Evolutionary conservation across 2,113 vertebrate genomes (phyloP).

Genomic region (Chaetops frenatus): DNA sequence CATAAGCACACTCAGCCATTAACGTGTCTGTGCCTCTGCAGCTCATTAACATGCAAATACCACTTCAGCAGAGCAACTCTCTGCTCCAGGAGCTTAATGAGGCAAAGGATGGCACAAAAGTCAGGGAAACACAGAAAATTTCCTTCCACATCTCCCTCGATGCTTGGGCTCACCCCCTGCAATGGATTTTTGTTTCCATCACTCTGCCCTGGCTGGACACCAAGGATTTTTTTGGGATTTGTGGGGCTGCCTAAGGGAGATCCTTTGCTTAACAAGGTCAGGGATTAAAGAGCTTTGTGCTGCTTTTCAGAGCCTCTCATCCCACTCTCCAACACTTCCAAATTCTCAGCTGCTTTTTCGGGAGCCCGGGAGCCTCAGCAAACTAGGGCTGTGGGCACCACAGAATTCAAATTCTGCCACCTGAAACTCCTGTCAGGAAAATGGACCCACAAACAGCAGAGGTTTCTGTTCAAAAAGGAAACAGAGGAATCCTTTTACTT

Average conservation of each 20-base stretch:
- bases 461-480: too few relatives aligned
- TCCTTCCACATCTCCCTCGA: neutral
- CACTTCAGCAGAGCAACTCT: neutral
- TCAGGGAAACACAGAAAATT: neutral
- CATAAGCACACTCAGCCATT: neutral
- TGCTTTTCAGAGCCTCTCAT: neutral
- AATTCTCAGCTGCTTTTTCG: too few relatives aligned
- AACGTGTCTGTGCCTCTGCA: neutral
- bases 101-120: neutral
- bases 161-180: neutral
- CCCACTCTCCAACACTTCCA: neutral
- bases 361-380: too few relatives aligned
- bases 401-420: too few relatives aligned
- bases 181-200: neutral
- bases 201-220: neutral
- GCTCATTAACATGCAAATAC: constrained; percentile 32
- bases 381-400: too few relatives aligned
- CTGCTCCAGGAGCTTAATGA: constrained; percentile 3
- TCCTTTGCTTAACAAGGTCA: neutral
- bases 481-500: too few relatives aligned
- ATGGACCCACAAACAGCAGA: too few relatives aligned
- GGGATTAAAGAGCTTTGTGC: neutral
- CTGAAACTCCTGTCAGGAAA: too few relatives aligned
- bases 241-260: neutral
- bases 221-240: fast-evolving